phyloP scores from a whole-genome alignment of 2,797 vertebrate species.

The Typhlichthys eigenmanni region DNA sequence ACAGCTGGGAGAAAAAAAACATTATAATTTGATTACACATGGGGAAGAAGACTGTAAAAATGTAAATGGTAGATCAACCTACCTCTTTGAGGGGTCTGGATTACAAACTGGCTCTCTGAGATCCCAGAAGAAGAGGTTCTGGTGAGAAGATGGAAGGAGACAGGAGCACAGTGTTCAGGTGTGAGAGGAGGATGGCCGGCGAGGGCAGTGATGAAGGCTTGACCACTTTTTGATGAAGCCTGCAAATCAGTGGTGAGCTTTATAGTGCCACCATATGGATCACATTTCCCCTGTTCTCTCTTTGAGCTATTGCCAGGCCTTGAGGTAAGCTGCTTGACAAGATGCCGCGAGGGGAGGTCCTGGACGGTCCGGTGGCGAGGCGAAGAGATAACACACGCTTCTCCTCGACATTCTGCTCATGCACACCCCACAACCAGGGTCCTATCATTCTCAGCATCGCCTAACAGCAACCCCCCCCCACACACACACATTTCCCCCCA shows the following conservation, averaged over 20 bases:
- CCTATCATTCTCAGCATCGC: slow-evolving; percentile 17
- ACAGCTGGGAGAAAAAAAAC: background rate
- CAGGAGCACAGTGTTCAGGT: slow-evolving; percentile 40
- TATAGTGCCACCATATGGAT: slow-evolving; percentile 76
- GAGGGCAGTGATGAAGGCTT: slow-evolving; percentile 54
- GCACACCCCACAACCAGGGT: slow-evolving; percentile 53
- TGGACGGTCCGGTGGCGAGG: slow-evolving; percentile 60
- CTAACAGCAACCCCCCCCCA: slow-evolving; percentile 5
- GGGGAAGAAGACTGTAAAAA: background rate
- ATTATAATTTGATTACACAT: background rate
- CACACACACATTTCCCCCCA: slow-evolving; percentile 40
- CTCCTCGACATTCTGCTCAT: slow-evolving; percentile 73
- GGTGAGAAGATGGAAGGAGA: slow-evolving; percentile 47
- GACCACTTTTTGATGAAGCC: slow-evolving; percentile 61
- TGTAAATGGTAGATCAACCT: slow-evolving; percentile 29
- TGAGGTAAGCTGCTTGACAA: slow-evolving; percentile 72
- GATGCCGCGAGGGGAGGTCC: slow-evolving; percentile 69
- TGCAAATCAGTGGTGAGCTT: slow-evolving; percentile 66
- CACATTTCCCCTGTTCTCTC: slow-evolving; percentile 71
- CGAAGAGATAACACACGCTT: slow-evolving; percentile 79
- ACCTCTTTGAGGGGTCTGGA: slow-evolving; percentile 58
- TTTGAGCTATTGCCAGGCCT: slow-evolving; percentile 65
- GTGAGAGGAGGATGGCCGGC: slow-evolving; percentile 46
- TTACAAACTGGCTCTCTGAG: slow-evolving; percentile 29
- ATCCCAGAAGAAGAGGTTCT: slow-evolving; percentile 32